phyloP scores from a whole-genome alignment of 1,140 invertebrate species.

The Heliconius himera region DNA sequence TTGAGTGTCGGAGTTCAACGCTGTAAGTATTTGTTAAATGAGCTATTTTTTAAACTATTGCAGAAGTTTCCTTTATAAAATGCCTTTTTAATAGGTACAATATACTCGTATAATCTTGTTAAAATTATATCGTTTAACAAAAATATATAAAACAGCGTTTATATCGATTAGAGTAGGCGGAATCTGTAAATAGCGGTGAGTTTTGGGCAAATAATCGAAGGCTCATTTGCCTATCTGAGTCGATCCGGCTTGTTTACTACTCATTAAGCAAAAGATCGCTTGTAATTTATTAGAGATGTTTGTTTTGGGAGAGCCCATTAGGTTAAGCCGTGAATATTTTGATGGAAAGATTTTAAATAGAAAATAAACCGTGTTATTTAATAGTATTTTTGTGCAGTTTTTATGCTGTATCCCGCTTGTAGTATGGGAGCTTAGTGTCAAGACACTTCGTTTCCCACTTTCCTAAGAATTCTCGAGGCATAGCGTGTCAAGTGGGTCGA shows the following conservation, averaged over 20 bases:
- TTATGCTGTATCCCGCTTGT: too few species aligned
- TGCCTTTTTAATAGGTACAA: not conserved
- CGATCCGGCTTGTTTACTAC: constrained; percentile 65
- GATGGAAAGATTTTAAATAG: not conserved
- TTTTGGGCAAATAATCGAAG: constrained; percentile 69
- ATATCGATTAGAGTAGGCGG: constrained; percentile 69
- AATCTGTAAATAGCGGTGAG: constrained; percentile 56
- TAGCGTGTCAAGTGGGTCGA: too few species aligned
- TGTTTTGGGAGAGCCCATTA: constrained; percentile 12
- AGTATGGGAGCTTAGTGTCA: too few species aligned
- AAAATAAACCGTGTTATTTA: not conserved
- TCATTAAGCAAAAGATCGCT: constrained; percentile 66
- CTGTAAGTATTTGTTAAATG: not conserved
- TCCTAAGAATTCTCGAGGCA: too few species aligned
- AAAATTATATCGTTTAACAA: not conserved
- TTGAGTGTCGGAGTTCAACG: too few species aligned
- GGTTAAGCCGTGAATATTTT: not conserved
- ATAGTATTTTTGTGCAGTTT: too few species aligned
- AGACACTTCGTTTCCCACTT: too few species aligned
- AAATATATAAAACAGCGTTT: constrained; percentile 52
- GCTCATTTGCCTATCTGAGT: constrained; percentile 57
- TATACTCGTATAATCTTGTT: not conserved
- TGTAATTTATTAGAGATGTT: constrained; percentile 29
- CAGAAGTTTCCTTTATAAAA: not conserved
- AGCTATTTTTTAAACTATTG: not conserved